phyloP scores from a whole-genome alignment of 2,113 vertebrate genomes.

The Mastomys coucha region DNA sequence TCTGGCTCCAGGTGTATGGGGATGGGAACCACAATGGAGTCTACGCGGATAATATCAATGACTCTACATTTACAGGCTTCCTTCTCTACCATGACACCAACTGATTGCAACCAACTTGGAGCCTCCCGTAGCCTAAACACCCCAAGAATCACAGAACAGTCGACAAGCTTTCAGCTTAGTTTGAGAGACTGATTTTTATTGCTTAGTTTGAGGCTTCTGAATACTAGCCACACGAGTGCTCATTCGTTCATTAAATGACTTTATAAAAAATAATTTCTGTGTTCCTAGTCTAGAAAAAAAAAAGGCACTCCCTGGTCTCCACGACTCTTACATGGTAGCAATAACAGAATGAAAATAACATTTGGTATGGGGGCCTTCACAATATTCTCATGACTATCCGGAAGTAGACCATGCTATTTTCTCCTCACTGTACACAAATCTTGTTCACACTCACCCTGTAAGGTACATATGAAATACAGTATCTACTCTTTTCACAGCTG shows the following conservation, averaged over 20 bases:
- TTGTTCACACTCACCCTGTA: neutral
- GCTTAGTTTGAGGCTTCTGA: neutral
- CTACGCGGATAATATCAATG: conserved; percentile 90
- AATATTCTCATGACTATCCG: neutral
- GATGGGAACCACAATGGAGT: conserved; percentile 86
- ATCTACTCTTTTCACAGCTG: neutral
- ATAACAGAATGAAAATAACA: conserved; percentile 19
- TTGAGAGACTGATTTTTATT: conserved; percentile 11
- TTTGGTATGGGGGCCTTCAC: neutral
- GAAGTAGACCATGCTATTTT: neutral
- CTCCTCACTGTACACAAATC: neutral
- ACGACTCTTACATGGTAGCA: neutral
- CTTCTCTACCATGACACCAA: conserved; percentile 89
- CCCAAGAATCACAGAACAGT: neutral
- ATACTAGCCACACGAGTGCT: neutral
- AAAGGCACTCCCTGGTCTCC: neutral
- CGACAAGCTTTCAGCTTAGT: neutral
- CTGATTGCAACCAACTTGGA: conserved; percentile 1
- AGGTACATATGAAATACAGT: neutral
- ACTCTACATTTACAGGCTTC: conserved; percentile 92
- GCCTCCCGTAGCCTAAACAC: neutral
- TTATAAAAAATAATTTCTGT: neutral
- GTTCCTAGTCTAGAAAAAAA: neutral
- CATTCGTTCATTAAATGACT: conserved; percentile 5
- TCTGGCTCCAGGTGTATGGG: conserved; percentile 91